Evolutionary conservation across 2,113 vertebrate species (phyloP), one percentile per base, ranked within the genome.

Genomic region (Elachura formosa): DNA sequence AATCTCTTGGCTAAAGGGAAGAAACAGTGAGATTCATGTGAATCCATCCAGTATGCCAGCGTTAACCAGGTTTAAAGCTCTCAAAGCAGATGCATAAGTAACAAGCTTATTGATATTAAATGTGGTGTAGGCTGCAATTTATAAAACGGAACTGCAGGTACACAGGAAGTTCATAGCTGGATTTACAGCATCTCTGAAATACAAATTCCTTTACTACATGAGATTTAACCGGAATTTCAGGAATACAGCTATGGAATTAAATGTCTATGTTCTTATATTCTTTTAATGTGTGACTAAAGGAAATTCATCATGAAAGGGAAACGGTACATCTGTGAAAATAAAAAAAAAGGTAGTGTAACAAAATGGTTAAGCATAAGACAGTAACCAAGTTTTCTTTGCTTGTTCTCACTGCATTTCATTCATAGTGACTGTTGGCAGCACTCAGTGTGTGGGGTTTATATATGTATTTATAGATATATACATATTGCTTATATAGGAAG

Each of bases 321-420:
- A 92, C 2, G 12, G 52, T 95, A 64, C 43, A 93, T 95, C 48
- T 93, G 77, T 91, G 91, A 81, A 87, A 81, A 81, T 25, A 17
- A 87, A 76, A 89, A 93, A 86, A 81, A 75, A 34, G 16, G 3
- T 19, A 25, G 14, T 89, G 43, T 36, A 93, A 87, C 61, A 89
- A 96, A 96, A 92, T 46, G 80, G 84, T 95, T 96, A 89, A 91
- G 61, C 64, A 87, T 67, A 96, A 96, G 89, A 96, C 68, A 87
- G 87, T 61, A 96, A 91, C 28, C 84, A 95, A 69, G 48, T 54
- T 95, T 95, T 81, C 87, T 94, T 78, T 86, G 36, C 91, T 95
- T 96, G 81, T 96, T 96, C 96, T 94, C 93, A 45, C 93, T 96
- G 94, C 89, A 95, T 96, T 96, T 96, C 93, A 96, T 96, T 96